These are phyloP conservation scores for Oreochromis grahami DNA, from an alignment of 2,797 vertebrate species.

Conservation along the genomic window DNA sequence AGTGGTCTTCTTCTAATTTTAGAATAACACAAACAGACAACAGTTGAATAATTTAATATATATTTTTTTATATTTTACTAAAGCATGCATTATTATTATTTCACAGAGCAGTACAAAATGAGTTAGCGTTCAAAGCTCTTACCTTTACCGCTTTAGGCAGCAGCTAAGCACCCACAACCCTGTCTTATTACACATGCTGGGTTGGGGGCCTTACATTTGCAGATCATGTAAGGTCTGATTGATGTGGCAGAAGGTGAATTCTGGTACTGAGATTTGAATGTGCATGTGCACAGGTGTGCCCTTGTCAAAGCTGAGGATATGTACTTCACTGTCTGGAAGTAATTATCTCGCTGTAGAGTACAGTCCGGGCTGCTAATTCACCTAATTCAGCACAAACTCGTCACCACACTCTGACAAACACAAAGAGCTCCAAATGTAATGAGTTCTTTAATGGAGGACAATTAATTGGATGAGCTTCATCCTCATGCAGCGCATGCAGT, in stretches of 20 bases:
- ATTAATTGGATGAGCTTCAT: conserved; percentile 30
- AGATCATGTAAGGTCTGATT: neutral
- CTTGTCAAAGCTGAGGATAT: neutral
- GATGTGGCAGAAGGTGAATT: too few species aligned
- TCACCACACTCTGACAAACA: neutral
- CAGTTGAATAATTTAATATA: neutral
- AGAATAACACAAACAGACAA: neutral
- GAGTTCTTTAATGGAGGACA: conserved; percentile 28
- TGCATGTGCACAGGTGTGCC: neutral
- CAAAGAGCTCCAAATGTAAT: conserved; percentile 13
- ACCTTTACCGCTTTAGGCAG: neutral
- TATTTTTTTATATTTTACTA: neutral
- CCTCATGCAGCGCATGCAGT: neutral
- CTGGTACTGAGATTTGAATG: neutral
- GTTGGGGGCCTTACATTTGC: neutral
- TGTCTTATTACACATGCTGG: neutral
- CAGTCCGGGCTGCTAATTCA: neutral
- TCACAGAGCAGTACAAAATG: neutral
- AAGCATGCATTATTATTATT: neutral
- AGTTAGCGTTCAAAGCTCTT: neutral
- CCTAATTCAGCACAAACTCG: neutral
- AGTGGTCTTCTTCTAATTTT: neutral
- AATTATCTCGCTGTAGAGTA: neutral
- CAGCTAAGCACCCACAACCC: neutral
- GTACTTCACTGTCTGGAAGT: neutral